phyloP scores from a whole-genome alignment of 2,888 invertebrate species.

The Formica aserva region DNA sequence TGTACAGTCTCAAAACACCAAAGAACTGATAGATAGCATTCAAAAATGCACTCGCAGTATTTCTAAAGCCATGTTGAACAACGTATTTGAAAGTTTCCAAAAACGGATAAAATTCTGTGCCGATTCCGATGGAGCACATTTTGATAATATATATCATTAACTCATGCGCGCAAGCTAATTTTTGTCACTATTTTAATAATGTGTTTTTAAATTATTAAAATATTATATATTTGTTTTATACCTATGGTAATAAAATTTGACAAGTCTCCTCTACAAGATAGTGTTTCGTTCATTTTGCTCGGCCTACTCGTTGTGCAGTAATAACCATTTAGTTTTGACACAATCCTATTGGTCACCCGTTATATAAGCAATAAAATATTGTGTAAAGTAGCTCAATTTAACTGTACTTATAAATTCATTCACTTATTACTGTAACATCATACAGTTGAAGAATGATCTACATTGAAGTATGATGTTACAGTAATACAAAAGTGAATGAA shows the following conservation, averaged over 20 bases:
- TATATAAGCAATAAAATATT: too few relatives aligned
- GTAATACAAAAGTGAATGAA: too few relatives aligned
- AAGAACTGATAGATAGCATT: neutral
- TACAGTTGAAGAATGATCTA: too few relatives aligned
- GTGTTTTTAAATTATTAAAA: constrained; percentile 6
- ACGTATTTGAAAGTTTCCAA: neutral
- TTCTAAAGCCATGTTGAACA: neutral
- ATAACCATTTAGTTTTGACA: constrained; percentile 3
- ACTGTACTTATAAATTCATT: too few relatives aligned
- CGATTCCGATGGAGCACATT: neutral
- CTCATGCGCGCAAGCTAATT: neutral
- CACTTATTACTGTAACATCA: too few relatives aligned
- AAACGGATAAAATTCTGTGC: neutral
- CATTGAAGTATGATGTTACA: too few relatives aligned
- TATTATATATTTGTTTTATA: neutral
- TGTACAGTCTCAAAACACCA: too few relatives aligned
- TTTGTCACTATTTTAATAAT: neutral
- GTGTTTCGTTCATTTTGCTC: neutral
- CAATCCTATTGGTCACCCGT: neutral
- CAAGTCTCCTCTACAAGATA: neutral
- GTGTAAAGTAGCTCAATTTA: too few relatives aligned
- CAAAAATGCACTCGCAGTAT: too few relatives aligned
- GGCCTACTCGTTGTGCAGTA: neutral
- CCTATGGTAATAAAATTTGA: neutral
- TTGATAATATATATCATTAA: neutral